These are phyloP conservation scores for Hemibagrus guttatus DNA, from an alignment of 2,797 vertebrate species.

Conservation along the genomic window DNA sequence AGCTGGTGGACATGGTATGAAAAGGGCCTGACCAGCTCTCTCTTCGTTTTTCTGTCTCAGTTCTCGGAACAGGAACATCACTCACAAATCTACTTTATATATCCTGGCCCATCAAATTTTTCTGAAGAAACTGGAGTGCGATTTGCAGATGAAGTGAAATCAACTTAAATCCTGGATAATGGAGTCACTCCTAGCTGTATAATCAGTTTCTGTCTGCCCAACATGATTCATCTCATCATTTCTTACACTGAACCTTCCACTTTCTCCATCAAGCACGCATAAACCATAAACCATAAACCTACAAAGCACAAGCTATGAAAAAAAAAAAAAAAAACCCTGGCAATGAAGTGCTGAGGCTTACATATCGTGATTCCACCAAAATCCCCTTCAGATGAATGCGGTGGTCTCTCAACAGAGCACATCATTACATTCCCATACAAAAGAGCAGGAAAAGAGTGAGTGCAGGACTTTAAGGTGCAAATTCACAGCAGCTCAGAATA, in stretches of 20 bases:
- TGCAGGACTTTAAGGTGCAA: slow-evolving; percentile 16
- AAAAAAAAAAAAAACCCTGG: neutral
- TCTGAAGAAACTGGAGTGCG: slow-evolving; percentile 14
- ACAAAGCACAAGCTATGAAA: neutral
- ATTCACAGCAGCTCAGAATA: slow-evolving; percentile 10
- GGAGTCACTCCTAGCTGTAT: slow-evolving; percentile 23
- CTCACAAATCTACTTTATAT: slow-evolving; percentile 37
- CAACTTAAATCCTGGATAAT: slow-evolving; percentile 33
- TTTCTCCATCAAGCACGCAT: slow-evolving; percentile 29
- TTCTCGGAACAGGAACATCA: neutral
- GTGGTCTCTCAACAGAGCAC: slow-evolving; percentile 35
- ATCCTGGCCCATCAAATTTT: slow-evolving; percentile 7
- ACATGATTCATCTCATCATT: neutral
- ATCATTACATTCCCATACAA: slow-evolving; percentile 43
- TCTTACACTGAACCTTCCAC: neutral
- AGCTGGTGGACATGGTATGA: slow-evolving; percentile 35
- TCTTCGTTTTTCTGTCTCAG: slow-evolving; percentile 14
- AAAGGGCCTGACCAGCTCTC: slow-evolving; percentile 2
- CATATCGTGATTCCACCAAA: slow-evolving; percentile 42
- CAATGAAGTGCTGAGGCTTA: slow-evolving; percentile 41
- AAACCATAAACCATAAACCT: neutral
- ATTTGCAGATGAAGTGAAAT: slow-evolving; percentile 25
- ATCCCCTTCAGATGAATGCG: slow-evolving; percentile 48
- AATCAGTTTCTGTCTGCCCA: neutral
- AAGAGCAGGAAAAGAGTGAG: slow-evolving; percentile 13